Conservation (phyloP, 2,888 invertebrate genomes). For the Abscondita cerata region DNA sequence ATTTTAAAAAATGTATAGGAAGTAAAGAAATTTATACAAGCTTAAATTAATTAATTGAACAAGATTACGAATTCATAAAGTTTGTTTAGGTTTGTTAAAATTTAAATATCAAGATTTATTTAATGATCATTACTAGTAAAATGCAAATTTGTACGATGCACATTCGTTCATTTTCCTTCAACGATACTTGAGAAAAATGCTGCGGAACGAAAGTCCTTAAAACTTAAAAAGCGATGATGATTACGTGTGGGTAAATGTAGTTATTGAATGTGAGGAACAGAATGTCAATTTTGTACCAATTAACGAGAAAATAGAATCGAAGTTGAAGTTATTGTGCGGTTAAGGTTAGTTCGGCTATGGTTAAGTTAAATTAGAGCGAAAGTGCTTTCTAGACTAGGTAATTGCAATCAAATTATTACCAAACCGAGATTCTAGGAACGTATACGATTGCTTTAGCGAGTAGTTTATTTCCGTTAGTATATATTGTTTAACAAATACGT, state of each 20-base stretch:
- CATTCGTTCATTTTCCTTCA: neutral
- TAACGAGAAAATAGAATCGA: conserved; percentile 27
- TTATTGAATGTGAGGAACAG: conserved; percentile 18
- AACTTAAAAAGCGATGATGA: conserved; percentile 8
- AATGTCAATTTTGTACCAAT: conserved; percentile 25
- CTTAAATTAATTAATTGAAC: no score
- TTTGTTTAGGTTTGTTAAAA: no score
- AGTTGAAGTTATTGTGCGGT: conserved; percentile 27
- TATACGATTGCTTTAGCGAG: neutral
- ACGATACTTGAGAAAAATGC: neutral
- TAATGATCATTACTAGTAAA: no score
- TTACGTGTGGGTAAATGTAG: conserved; percentile 13
- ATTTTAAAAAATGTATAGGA: no score
- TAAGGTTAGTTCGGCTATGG: conserved; percentile 19
- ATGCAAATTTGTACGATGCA: no score
- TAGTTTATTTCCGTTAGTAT: neutral
- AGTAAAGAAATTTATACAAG: no score
- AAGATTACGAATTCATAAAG: no score
- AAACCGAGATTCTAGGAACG: conserved; percentile 11
- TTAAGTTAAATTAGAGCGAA: conserved; percentile 20
- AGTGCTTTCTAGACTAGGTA: conserved; percentile 22
- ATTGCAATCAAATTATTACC: conserved; percentile 27
- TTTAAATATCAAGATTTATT: no score
- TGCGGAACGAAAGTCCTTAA: conserved; percentile 1
- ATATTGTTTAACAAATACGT: neutral